Conservation (phyloP, 2,888 invertebrate genomes). For the Standfussiana lucernea region DNA sequence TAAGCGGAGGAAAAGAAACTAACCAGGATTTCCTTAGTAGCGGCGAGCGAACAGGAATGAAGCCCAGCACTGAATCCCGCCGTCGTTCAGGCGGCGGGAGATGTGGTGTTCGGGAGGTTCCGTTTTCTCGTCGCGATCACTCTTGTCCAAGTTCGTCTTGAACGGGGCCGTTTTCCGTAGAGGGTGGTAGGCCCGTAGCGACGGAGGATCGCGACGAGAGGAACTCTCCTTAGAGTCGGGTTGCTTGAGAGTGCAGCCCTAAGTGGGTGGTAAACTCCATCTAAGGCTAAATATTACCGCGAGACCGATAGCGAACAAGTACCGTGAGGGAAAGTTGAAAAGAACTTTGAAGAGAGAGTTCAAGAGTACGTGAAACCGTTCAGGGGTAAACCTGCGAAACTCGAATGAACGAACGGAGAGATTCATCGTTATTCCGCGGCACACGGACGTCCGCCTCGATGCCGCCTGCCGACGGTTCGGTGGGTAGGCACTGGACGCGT, state of each 20-base stretch:
- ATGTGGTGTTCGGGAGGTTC: slow-evolving; percentile 90
- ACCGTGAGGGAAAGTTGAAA: slow-evolving; percentile 93
- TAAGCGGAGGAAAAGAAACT: slow-evolving; percentile 93
- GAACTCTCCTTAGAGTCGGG: slow-evolving; percentile 84
- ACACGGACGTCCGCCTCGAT: neutral
- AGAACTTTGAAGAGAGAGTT: slow-evolving; percentile 92
- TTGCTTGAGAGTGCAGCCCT: slow-evolving; percentile 92
- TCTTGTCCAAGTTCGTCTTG: slow-evolving; percentile 88
- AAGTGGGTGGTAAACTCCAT: slow-evolving; percentile 91
- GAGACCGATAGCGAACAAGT: slow-evolving; percentile 93
- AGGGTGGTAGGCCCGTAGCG: slow-evolving; percentile 90
- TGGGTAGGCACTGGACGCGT: neutral
- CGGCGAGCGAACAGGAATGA: slow-evolving; percentile 87
- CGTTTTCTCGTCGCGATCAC: slow-evolving; percentile 71
- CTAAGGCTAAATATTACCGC: slow-evolving; percentile 91
- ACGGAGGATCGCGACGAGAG: slow-evolving; percentile 74
- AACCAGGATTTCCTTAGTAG: slow-evolving; percentile 80
- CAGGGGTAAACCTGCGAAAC: slow-evolving; percentile 91
- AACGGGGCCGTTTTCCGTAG: slow-evolving; percentile 80
- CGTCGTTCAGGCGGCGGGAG: slow-evolving; percentile 65
- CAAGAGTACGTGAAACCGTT: slow-evolving; percentile 89
- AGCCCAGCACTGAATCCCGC: slow-evolving; percentile 91
- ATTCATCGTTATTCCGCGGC: slow-evolving; percentile 76
- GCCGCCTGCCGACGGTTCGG: slow-evolving; percentile 47
- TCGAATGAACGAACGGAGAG: slow-evolving; percentile 86